Base-by-base conservation (phyloP, 2,888 invertebrate genomes). In the Pterostichus madidus region DNA sequence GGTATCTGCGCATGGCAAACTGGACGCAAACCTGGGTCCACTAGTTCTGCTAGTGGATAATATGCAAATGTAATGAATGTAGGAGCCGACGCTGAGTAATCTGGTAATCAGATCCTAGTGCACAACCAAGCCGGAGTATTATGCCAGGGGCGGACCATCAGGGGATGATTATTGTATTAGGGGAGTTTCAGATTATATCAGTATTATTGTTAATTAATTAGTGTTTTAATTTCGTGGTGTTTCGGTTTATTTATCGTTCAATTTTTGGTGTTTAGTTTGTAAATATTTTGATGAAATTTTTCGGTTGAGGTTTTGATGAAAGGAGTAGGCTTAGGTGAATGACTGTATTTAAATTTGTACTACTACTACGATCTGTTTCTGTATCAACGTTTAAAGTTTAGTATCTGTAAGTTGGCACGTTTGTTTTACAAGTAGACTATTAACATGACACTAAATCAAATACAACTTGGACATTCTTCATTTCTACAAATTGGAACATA, bases 31-130 rank as follows among this genome's bases (percentile, higher is more conserved):
- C 64, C 46, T 49, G 15, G 32, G 53, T 52, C 75, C 52, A 75
- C 75, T 75, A 46, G 46, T 64, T 13, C 31, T 13, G 49, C 52
- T 35, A 59, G 59, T 56, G 80, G 35, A 73, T 80, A 71, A 80
- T 88, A 89, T 88, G 89, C 88, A 89, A 89, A 88, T 89, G 88
- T 88, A 89, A 89, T 89, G 88, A 88, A 86, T 88, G 88, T 88
- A 87, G 88, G 88, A 88, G 88, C 88, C 86, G 86, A 84, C 84
- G 85, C 86, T 86, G 39, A 80, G 56, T 87, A 88, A 87, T 88
- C 87, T 86, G 84, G 87, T 87, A 87, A 87, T 87, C 87, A 86
- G 86, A 73, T 80, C 31, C 46, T 24, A 24, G 49, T 13, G 52
- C 44, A 17, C 17, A 52, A 52, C n/a, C 52, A 39, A 39, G 39